phyloP scores from a whole-genome alignment of 1,140 invertebrate species.

The Muscidifurax raptorellus region DNA sequence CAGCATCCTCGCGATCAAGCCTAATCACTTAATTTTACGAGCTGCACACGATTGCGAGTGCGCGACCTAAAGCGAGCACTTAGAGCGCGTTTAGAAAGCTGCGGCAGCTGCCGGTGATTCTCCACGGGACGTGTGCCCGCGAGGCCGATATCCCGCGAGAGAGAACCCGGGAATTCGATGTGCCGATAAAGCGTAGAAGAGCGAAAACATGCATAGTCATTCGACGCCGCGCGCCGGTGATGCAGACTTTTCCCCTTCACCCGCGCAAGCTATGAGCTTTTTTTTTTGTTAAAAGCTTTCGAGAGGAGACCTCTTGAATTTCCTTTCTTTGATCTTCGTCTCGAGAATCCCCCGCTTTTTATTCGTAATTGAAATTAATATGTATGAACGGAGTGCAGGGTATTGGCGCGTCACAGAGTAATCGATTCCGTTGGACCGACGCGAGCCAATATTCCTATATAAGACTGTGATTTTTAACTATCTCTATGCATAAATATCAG shows the following conservation, averaged over 20 bases:
- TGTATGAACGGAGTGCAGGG: background rate
- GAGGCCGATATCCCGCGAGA: background rate
- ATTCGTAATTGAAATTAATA: conserved; percentile 26
- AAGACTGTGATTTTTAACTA: background rate
- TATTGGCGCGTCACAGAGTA: too few species aligned
- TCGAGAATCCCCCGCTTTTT: background rate
- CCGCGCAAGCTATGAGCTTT: background rate
- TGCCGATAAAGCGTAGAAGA: background rate
- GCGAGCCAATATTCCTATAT: too few species aligned
- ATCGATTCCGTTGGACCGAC: too few species aligned
- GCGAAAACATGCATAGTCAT: conserved; percentile 37
- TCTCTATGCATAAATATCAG: too few species aligned
- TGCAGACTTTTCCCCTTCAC: conserved; percentile 40
- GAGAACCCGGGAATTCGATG: background rate
- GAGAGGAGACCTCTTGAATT: background rate
- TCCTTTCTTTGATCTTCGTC: background rate
- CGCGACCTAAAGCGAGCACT: background rate
- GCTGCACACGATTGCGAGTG: background rate
- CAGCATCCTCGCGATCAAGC: conserved; percentile 10
- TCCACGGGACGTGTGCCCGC: background rate
- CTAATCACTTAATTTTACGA: conserved; percentile 49
- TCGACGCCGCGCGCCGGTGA: background rate
- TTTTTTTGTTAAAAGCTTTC: background rate
- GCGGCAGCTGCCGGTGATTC: background rate
- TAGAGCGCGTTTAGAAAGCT: conserved; percentile 34